These are phyloP conservation scores for Papilio aristodemus DNA, from an alignment of 1,140 invertebrate genomes.

Conservation along the genomic window DNA sequence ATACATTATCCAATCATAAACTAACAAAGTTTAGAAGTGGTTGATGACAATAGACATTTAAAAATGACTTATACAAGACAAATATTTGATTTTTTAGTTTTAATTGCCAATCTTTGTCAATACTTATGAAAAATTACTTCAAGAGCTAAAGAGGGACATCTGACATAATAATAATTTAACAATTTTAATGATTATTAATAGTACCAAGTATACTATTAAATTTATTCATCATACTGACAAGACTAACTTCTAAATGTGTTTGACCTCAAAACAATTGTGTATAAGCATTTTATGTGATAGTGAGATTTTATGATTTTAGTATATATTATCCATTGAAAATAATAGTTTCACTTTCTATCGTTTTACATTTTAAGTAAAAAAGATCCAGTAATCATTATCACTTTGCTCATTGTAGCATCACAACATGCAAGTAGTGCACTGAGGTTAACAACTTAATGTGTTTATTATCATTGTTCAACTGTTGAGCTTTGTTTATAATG, in stretches of 20 bases:
- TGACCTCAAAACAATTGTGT: not conserved
- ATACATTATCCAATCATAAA: no score
- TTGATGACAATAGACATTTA: no score
- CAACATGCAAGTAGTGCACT: not conserved
- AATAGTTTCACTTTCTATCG: not conserved
- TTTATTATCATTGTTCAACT: not conserved
- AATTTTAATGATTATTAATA: no score
- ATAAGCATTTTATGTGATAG: not conserved
- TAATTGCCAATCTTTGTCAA: no score
- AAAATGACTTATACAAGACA: no score
- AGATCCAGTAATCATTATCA: conserved; percentile 3
- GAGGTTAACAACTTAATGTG: not conserved
- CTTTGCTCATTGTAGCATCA: not conserved
- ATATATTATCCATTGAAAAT: not conserved
- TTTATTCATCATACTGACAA: not conserved
- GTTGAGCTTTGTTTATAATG: not conserved
- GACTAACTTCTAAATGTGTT: not conserved
- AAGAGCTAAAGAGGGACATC: no score
- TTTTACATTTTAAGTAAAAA: conserved; percentile 17
- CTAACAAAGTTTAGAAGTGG: no score
- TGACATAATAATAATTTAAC: no score
- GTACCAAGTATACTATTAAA: no score
- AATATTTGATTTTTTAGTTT: no score
- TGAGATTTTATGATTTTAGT: not conserved
- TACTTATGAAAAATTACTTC: no score